These are phyloP conservation scores for Medauroidea extradentata DNA, from an alignment of 1,140 invertebrate genomes.

Conservation along the genomic window DNA sequence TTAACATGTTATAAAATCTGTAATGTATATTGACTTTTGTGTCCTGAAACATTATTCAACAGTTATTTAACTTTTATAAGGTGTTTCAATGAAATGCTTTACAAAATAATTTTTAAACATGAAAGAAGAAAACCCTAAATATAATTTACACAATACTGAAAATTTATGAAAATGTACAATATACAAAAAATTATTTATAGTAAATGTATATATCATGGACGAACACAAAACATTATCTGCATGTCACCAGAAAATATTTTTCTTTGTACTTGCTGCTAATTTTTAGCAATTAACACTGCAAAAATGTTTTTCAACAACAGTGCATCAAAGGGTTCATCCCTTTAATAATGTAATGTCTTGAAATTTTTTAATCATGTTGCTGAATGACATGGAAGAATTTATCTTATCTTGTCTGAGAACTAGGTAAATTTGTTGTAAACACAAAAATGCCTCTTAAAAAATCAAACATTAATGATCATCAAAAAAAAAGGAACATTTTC, in stretches of 20 bases:
- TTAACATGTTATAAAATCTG: background rate
- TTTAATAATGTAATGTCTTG: background rate
- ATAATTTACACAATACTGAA: no score
- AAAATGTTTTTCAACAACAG: background rate
- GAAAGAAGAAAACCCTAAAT: no score
- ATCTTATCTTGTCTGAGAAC: background rate
- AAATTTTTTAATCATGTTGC: background rate
- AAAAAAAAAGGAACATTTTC: conserved; percentile 6
- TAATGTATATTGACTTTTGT: background rate
- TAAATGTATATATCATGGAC: no score
- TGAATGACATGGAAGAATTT: background rate
- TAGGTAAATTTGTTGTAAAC: conserved; percentile 3
- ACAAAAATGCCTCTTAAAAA: background rate
- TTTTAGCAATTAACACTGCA: background rate
- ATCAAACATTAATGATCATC: background rate
- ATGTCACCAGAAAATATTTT: no score
- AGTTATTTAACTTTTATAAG: no score
- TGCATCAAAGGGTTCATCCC: conserved; percentile 14
- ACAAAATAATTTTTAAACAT: no score
- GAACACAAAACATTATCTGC: no score
- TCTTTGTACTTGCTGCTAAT: no score
- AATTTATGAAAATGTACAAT: no score
- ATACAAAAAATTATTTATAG: no score
- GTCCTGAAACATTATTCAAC: conserved; percentile 2
- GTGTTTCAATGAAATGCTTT: no score